Evolutionary conservation across 2,888 invertebrate species (phyloP).

Genomic region (Leptura quadrifasciata): DNA sequence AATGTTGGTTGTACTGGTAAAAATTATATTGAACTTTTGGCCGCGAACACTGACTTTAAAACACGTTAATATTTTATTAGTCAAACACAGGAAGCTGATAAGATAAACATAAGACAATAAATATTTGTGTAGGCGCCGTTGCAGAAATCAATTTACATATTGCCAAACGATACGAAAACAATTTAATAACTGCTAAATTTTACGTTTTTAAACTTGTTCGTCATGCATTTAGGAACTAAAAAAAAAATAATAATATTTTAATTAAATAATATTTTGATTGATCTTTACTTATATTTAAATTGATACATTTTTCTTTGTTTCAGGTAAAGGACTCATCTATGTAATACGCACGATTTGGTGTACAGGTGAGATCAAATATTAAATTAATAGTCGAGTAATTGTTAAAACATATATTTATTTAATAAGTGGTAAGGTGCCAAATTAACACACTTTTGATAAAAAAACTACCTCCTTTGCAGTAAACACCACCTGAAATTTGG

Average conservation of each 20-base stretch:
- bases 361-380: not conserved
- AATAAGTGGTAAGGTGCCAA: too few species aligned
- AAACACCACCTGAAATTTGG: too few species aligned
- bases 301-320: not conserved
- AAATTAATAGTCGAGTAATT: too few species aligned
- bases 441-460: too few species aligned
- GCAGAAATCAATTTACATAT: not conserved
- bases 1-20: too few species aligned
- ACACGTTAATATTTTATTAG: not conserved
- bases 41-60: not conserved
- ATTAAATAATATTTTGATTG: too few species aligned
- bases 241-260: too few species aligned
- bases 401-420: too few species aligned
- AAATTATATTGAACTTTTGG: too few species aligned
- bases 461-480: too few species aligned
- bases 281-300: not conserved
- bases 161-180: not conserved
- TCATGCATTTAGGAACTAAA: too few species aligned
- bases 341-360: too few species aligned
- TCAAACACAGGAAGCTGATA: not conserved
- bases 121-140: not conserved
- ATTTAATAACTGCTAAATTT: not conserved
- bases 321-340: not conserved
- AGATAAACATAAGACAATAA: not conserved
- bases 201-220: not conserved